Evolutionary conservation across 2,113 vertebrate species (phyloP), one percentile per base, ranked within the genome.

Genomic region (Melanostigma gelatinosum): DNA sequence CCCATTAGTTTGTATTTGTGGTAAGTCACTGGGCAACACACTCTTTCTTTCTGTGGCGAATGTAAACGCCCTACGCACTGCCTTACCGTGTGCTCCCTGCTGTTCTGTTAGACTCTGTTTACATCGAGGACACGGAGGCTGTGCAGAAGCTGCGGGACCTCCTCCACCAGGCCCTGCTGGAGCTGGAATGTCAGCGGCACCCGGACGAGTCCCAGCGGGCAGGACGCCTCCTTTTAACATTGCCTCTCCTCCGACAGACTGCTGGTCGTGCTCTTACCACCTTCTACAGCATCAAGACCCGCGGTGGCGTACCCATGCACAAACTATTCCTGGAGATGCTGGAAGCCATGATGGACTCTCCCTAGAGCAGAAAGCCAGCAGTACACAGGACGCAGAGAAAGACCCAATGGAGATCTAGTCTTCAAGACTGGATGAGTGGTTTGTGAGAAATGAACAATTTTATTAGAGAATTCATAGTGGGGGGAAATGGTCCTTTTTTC

Each of bases 261-360:
- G 97, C 97, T 0, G 96, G 96, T 72, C 96, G 96, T 15, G 97
- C 97, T 77, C 94, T 97, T 65, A 96, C 95, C 85, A 97, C 97
- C 65, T 97, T 97, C 94, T 97, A 97, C 78, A 96, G 96, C 91
- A 96, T 98, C 91, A 97, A 97, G 91, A 96, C 96, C 88, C 97
- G 97, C 9, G 97, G 97, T 34, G 96, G 96, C 22, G 96, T 97
- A 62, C 97, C 97, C 90, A 97, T 97, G 97, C 97, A 98, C 95
- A 98, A 97, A 95, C 94, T 98, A 66, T 98, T 98, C 89, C 89
- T 98, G 91, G 97, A 98, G 94, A 98, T 98, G 97, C 94, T 98
- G 75, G 97, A 98, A 93, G 97, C 97, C 93, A 97, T 97, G 97
- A 97, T 98, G 97, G 97, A 98, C 94, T 98, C 95, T 24, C 95